Conservation (phyloP, 2,888 invertebrate genomes). For the Agrilus mali region DNA sequence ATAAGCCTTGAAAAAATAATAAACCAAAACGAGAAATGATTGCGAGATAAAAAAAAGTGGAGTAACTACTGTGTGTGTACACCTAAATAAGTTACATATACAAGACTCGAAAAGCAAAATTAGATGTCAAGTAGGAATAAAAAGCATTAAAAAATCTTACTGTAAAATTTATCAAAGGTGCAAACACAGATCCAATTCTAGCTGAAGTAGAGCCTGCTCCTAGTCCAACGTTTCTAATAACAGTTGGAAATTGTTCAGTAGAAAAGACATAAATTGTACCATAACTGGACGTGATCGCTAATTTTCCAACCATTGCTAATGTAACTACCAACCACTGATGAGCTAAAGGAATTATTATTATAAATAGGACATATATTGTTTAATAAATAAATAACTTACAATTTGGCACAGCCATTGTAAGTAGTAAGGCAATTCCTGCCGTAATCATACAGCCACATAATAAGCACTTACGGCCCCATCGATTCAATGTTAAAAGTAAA, state of each 20-base stretch:
- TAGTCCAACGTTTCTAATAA: conserved; percentile 50
- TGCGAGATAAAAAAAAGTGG: too few species aligned
- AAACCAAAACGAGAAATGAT: too few species aligned
- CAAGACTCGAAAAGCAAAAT: too few species aligned
- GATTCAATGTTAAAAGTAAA: conserved; percentile 51
- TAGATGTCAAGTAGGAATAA: too few species aligned
- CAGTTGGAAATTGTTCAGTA: conserved; percentile 64
- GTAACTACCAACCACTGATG: conserved; percentile 42
- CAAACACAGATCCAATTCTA: conserved; percentile 47
- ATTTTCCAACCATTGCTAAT: conserved; percentile 57
- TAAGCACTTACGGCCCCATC: conserved; percentile 55
- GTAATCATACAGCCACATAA: conserved; percentile 56
- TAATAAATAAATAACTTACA: conserved; percentile 27
- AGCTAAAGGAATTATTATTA: background rate
- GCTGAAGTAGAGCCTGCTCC: conserved; percentile 52
- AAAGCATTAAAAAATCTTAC: conserved; percentile 25
- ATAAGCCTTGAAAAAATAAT: background rate
- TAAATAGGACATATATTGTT: background rate
- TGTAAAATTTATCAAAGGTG: conserved; percentile 45
- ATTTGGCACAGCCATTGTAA: conserved; percentile 44
- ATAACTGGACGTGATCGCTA: conserved; percentile 60
- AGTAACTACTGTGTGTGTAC: too few species aligned
- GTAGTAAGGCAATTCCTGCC: conserved; percentile 45
- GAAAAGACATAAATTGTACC: conserved; percentile 62
- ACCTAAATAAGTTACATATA: too few species aligned